These are phyloP conservation scores for Syndactyla subalaris DNA, from an alignment of 2,797 vertebrate species.

Conservation along the genomic window DNA sequence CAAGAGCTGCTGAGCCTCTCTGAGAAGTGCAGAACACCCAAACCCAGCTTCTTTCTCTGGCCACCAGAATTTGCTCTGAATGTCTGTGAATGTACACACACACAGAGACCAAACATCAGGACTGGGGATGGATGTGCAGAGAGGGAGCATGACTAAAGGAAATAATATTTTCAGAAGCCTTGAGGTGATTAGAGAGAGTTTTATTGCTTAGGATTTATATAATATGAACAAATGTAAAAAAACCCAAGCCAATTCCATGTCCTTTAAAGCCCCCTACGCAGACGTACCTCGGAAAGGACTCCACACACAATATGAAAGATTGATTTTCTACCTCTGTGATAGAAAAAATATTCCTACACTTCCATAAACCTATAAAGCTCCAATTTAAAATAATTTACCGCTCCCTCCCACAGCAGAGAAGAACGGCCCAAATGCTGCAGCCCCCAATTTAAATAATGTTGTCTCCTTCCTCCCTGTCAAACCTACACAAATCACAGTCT, in stretches of 20 bases:
- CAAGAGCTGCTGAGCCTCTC: background rate
- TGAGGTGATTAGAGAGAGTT: background rate
- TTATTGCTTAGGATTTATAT: background rate
- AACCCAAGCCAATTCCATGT: background rate
- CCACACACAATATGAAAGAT: background rate
- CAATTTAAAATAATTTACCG: background rate
- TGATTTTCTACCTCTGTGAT: background rate
- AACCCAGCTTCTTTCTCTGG: background rate
- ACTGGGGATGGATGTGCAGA: background rate
- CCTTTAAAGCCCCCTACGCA: background rate
- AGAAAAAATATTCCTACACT: background rate
- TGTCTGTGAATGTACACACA: rapidly evolving
- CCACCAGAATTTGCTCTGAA: background rate
- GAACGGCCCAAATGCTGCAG: background rate
- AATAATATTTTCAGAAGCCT: background rate
- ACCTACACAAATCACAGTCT: background rate
- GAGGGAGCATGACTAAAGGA: background rate
- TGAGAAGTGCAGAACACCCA: background rate
- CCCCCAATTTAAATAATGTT: background rate
- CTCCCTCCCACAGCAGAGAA: background rate
- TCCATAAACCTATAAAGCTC: background rate
- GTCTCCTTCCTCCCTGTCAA: background rate
- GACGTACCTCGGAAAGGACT: background rate
- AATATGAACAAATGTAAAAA: background rate
- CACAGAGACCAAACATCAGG: background rate